A percentile compares a stretch with the other conserved stretches of the same genome.
phyloP scores from a whole-genome alignment of 2,888 invertebrate species.

The Priocnemis perturbator region DNA sequence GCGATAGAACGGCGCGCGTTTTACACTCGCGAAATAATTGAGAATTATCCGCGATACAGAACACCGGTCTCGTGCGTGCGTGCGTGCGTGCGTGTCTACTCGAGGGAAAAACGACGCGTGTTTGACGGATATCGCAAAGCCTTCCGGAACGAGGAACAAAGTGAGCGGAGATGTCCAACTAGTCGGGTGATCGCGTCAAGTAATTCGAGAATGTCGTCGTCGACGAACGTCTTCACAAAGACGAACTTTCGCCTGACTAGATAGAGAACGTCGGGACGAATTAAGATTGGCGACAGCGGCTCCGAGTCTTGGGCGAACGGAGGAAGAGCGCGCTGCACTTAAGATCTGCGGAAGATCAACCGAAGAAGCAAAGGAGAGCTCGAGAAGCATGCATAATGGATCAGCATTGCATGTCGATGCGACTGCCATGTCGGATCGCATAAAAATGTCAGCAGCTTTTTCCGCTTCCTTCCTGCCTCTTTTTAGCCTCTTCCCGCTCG shows the following conservation, averaged over 20 bases:
- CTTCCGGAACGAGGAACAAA: background rate
- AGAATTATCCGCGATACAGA: slow-evolving; percentile 35
- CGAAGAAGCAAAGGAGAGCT: slow-evolving; percentile 47
- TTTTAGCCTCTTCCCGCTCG: slow-evolving; percentile 18
- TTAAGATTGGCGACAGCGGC: slow-evolving; percentile 24
- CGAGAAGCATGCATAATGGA: slow-evolving; percentile 54
- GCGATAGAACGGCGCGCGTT: slow-evolving; percentile 40
- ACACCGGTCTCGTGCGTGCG: slow-evolving; percentile 7
- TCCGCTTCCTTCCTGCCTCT: slow-evolving; percentile 7
- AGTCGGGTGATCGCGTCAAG: no score
- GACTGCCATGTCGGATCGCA: slow-evolving; percentile 46
- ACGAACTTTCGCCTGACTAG: no score
- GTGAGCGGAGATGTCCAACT: background rate
- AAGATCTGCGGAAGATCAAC: slow-evolving; percentile 32
- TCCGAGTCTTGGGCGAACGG: background rate
- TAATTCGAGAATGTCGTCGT: no score
- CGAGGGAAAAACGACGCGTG: background rate
- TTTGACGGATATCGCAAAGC: no score
- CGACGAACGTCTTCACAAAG: no score
- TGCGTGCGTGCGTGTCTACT: no score
- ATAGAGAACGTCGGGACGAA: slow-evolving; percentile 21
- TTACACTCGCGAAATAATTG: slow-evolving; percentile 49
- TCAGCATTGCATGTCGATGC: slow-evolving; percentile 51
- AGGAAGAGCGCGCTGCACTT: slow-evolving; percentile 20
- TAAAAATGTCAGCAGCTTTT: slow-evolving; percentile 54